Evolutionary conservation across 2,888 invertebrate genomes (phyloP).

Genomic region (Choristoneura rosaceana): DNA sequence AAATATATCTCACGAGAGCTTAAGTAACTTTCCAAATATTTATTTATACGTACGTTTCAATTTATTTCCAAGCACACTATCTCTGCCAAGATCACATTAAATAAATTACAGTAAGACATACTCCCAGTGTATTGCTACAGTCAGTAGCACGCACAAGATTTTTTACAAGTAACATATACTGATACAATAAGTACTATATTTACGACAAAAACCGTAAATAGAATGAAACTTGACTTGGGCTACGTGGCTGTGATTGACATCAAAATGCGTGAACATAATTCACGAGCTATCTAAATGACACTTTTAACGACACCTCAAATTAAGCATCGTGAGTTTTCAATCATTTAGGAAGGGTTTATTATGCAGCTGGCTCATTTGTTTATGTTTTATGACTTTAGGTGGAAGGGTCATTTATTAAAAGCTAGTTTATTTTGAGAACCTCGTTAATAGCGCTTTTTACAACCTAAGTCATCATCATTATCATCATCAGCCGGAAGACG

Average conservation of each 20-base stretch:
- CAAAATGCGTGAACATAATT: constrained; percentile 47
- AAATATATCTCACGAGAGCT: too few relatives aligned
- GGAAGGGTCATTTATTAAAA: constrained; percentile 43
- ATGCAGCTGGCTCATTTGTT: constrained; percentile 52
- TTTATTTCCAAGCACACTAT: too few relatives aligned
- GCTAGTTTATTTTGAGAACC: constrained; percentile 22
- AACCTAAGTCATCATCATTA: too few relatives aligned
- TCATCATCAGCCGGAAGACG: too few relatives aligned
- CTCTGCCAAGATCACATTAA: too few relatives aligned
- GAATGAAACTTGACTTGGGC: not conserved
- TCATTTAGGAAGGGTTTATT: constrained; percentile 57
- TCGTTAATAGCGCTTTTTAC: not conserved
- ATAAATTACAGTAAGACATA: too few relatives aligned
- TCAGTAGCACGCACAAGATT: too few relatives aligned
- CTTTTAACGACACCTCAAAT: constrained; percentile 59
- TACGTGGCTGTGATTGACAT: constrained; percentile 5
- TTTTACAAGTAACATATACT: too few relatives aligned
- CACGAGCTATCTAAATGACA: constrained; percentile 52
- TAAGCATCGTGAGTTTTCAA: constrained; percentile 58
- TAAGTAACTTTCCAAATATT: too few relatives aligned
- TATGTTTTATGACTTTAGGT: constrained; percentile 47
- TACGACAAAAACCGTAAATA: not conserved
- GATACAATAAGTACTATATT: too few relatives aligned
- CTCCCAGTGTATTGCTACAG: too few relatives aligned
- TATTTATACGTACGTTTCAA: too few relatives aligned